Evolutionary conservation across 2,797 vertebrate species (phyloP).

Genomic region (Gastrophryne carolinensis): DNA sequence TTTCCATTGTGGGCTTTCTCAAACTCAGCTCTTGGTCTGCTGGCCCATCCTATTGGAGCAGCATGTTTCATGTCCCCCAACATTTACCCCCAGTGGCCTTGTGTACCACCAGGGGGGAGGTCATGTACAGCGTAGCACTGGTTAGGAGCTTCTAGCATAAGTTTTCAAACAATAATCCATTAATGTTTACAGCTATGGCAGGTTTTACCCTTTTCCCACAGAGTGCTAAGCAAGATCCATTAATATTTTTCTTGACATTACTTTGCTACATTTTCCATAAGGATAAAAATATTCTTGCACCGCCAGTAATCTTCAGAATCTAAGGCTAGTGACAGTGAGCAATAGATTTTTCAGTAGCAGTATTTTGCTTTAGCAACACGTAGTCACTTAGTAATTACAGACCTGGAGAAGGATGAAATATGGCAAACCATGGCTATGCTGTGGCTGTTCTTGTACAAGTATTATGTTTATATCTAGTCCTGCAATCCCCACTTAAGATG

Average conservation of each 20-base stretch:
- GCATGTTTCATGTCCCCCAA: no score
- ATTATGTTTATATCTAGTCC: slow-evolving; percentile 18
- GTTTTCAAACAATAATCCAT: no score
- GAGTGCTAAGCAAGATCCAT: neutral
- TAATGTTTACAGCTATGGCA: no score
- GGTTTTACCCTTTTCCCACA: neutral
- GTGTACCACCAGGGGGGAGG: no score
- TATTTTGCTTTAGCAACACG: neutral
- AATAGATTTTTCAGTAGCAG: slow-evolving; percentile 15
- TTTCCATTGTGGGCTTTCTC: no score
- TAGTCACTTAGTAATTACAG: slow-evolving; percentile 18
- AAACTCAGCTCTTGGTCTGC: no score
- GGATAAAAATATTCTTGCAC: neutral
- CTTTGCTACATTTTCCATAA: neutral
- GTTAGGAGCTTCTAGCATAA: no score
- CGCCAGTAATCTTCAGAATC: neutral
- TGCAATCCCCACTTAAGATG: slow-evolving; percentile 9
- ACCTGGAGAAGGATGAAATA: neutral
- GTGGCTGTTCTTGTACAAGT: neutral
- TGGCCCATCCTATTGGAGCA: no score
- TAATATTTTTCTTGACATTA: neutral
- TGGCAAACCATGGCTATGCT: neutral
- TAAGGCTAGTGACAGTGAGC: neutral
- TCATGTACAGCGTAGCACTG: no score
- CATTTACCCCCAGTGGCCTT: no score